These are phyloP conservation scores for Silurus glanis DNA, from an alignment of 2,113 vertebrate species.

Conservation along the genomic window DNA sequence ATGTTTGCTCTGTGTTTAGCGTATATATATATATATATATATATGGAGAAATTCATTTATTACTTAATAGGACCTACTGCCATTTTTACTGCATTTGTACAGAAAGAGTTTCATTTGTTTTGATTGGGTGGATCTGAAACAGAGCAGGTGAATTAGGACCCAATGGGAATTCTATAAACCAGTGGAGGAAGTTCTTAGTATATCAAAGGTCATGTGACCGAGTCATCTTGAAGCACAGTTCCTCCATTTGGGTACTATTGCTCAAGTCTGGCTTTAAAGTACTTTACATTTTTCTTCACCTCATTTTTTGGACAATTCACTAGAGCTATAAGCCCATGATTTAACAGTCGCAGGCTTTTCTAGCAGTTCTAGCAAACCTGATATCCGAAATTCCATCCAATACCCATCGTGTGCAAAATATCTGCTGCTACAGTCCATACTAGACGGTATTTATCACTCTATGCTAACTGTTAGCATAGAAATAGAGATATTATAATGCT, in stretches of 20 bases:
- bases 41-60: constrained; percentile 11
- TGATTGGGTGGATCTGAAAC: background rate
- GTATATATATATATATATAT: too few relatives aligned
- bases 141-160: constrained; percentile 8
- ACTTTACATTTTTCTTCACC: background rate
- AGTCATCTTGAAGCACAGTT: background rate
- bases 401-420: background rate
- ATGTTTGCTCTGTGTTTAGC: background rate
- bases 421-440: background rate
- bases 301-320: background rate
- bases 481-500: background rate
- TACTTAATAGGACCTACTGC: background rate
- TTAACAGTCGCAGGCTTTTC: too few relatives aligned
- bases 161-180: constrained; percentile 3
- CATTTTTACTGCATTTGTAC: background rate
- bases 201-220: constrained; percentile 16
- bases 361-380: too few relatives aligned
- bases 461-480: background rate
- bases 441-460: background rate
- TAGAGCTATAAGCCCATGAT: background rate
- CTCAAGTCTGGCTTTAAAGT: background rate
- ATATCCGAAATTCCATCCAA: background rate
- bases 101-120: background rate
- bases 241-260: background rate
- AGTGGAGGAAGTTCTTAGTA: constrained; percentile 32